Percentiles rank a stretch among this genome's conserved stretches.
Evolutionary conservation across 2,888 invertebrate species (phyloP).

Genomic region (Brachyptera risi): DNA sequence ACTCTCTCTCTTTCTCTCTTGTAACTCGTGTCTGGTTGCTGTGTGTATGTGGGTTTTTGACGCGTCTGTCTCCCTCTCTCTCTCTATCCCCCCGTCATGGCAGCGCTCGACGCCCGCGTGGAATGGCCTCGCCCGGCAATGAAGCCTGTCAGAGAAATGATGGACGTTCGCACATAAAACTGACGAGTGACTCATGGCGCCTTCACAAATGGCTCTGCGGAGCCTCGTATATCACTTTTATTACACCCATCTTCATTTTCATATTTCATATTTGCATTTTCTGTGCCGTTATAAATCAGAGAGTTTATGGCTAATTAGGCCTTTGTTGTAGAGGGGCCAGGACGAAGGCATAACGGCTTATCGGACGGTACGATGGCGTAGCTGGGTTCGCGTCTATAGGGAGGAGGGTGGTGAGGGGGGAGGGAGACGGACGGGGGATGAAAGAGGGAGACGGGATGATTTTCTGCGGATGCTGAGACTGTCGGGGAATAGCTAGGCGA

Average conservation of each 20-base stretch:
- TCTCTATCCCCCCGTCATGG: conserved; percentile 20
- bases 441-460: conserved; percentile 29
- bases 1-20: conserved; percentile 23
- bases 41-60: conserved; percentile 26
- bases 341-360: conserved; percentile 48
- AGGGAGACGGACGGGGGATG: conserved; percentile 21
- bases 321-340: conserved; percentile 42
- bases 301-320: conserved; percentile 62
- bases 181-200: conserved; percentile 41
- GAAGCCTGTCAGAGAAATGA: conserved; percentile 46
- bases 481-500: not conserved
- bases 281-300: conserved; percentile 59
- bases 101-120: conserved; percentile 23
- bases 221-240: conserved; percentile 52
- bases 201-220: conserved; percentile 51
- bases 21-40: conserved; percentile 19
- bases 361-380: conserved; percentile 42
- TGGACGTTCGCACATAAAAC: conserved; percentile 42
- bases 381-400: conserved; percentile 20
- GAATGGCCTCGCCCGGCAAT: conserved; percentile 42
- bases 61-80: conserved; percentile 22
- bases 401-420: conserved; percentile 24
- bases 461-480: conserved; percentile 29
- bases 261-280: conserved; percentile 60
- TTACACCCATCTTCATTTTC: conserved; percentile 61